Evolutionary conservation across 2,797 vertebrate genomes (phyloP), one percentile per base, ranked within the genome.

Genomic region (Liparis tanakae): DNA sequence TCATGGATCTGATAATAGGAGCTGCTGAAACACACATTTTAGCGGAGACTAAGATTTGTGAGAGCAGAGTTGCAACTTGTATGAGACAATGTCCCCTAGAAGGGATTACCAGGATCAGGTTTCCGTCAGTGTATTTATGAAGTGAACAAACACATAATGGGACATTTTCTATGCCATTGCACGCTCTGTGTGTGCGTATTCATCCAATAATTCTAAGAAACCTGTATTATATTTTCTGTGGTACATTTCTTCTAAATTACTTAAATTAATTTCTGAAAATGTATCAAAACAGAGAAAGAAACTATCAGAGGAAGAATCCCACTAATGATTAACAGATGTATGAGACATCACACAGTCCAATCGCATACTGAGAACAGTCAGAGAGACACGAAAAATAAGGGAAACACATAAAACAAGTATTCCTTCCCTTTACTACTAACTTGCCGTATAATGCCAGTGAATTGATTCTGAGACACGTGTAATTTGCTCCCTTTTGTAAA

Each of bases 281-380:
- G 61, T 44, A 73, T 66, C 61, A 61, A 10, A 74, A 37, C 37
- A 59, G 66, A 76, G 50, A 72, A 41, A 74, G 50, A 82, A 17
- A 36, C 59, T 63, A 53, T 84, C 57, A 69, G 64, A 72, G 73
- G 60, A 75, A 87, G 86, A 85, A 89, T 80, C 84, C 77, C 70
- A 70, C 77, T 87, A 87, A 91, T 87, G 83, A 71, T 33, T 41
- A 82, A 75, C 89, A 91, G 85, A 88, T 89, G 87, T 64, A 46
- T 51, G 65, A 69, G 58, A 63, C 12, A 33, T 63, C 74, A 79
- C 67, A 60, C 67, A 66, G 54, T 59, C 74, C 59, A 57, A 34
- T 66, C 70, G 65, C 46, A 62, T 15, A 51, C 54, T 43, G 34
- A 69, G 7, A 55, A 44, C 17, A 56, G 15, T 57, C 44, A 57